These are phyloP conservation scores for Panopea generosa DNA, from an alignment of 2,888 invertebrate species.

Conservation along the genomic window DNA sequence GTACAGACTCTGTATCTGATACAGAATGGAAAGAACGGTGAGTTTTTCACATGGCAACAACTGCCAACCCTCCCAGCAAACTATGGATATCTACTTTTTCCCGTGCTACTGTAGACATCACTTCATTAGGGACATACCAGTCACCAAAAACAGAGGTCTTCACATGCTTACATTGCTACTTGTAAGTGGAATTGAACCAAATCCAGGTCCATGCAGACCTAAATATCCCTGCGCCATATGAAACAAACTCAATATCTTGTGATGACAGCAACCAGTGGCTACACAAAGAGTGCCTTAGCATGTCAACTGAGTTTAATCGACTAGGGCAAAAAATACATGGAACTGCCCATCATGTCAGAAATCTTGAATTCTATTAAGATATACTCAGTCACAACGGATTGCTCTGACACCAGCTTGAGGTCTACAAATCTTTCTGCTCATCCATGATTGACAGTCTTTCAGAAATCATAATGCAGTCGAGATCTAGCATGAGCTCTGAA, in stretches of 20 bases:
- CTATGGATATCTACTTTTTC: background rate
- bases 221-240: slow-evolving; percentile 33
- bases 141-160: background rate
- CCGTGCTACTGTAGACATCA: background rate
- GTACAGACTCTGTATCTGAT: too few relatives aligned
- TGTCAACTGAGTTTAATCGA: slow-evolving; percentile 26
- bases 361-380: background rate
- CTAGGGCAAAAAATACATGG: slow-evolving; percentile 36
- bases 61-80: background rate
- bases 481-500: too few relatives aligned
- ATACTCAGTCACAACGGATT: too few relatives aligned
- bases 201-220: slow-evolving; percentile 39
- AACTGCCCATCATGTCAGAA: slow-evolving; percentile 29
- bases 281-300: slow-evolving; percentile 28
- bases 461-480: too few relatives aligned
- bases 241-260: slow-evolving; percentile 29
- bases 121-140: background rate
- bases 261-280: slow-evolving; percentile 49
- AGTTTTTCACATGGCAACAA: too few relatives aligned
- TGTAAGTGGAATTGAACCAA: slow-evolving; percentile 34
- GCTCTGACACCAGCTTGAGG: too few relatives aligned
- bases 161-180: background rate
- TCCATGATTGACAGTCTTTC: too few relatives aligned
- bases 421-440: too few relatives aligned
- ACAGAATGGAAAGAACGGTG: too few relatives aligned